These are phyloP conservation scores for Ivindomyrus marchei DNA, from an alignment of 2,113 vertebrate genomes.

Conservation along the genomic window DNA sequence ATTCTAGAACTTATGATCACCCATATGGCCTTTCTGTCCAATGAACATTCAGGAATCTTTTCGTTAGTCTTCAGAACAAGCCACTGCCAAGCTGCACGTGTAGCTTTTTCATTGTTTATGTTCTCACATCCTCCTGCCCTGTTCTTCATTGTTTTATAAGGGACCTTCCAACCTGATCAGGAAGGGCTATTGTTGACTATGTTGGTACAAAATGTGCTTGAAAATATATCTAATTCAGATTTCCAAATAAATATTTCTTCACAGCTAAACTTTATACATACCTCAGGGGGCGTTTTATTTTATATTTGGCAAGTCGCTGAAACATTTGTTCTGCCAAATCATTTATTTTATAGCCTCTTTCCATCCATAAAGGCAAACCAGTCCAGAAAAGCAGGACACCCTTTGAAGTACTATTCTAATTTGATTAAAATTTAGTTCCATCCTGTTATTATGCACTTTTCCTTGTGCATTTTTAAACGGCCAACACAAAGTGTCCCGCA, in stretches of 20 bases:
- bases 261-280: not conserved
- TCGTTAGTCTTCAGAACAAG: not conserved
- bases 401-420: constrained; percentile 77
- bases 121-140: not conserved
- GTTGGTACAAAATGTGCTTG: not conserved
- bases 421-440: constrained; percentile 75
- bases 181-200: not conserved
- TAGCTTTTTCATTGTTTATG: not conserved
- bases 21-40: not conserved
- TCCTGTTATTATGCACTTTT: constrained; percentile 78
- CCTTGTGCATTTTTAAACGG: constrained; percentile 73
- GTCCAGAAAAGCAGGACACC: constrained; percentile 56
- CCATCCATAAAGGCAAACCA: constrained; percentile 63
- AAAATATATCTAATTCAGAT: not conserved
- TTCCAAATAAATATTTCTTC: not conserved
- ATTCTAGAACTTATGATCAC: not conserved
- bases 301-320: constrained; percentile 52
- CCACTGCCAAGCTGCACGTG: not conserved
- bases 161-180: not conserved
- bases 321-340: constrained; percentile 60
- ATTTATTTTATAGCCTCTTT: constrained; percentile 61
- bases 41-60: not conserved
- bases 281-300: not conserved
- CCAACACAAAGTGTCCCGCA: constrained; percentile 65
- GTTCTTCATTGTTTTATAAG: not conserved